Conservation (phyloP, 2,888 invertebrate genomes). For the Cosmopolites sordidus region DNA sequence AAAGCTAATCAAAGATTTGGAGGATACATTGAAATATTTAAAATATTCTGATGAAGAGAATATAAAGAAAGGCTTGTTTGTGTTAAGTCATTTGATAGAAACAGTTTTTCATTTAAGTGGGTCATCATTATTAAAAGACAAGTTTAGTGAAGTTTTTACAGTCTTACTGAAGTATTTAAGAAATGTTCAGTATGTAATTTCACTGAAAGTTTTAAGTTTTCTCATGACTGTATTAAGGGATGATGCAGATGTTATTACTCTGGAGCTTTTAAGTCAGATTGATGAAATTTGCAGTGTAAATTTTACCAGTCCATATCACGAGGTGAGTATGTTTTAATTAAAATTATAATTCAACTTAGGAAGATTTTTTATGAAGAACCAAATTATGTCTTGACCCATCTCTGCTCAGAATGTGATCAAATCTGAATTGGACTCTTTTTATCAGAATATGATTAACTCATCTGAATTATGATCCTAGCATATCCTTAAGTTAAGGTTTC, state of each 20-base stretch:
- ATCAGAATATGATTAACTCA: no score
- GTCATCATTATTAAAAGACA: conserved; percentile 49
- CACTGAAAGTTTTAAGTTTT: conserved; percentile 55
- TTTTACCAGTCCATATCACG: conserved; percentile 64
- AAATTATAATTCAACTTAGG: no score
- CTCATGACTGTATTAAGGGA: conserved; percentile 52
- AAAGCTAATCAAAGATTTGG: conserved; percentile 25
- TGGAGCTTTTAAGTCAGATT: conserved; percentile 50
- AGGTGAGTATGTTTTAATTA: conserved; percentile 54
- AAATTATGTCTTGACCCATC: no score
- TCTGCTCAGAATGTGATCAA: no score
- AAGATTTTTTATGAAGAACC: no score
- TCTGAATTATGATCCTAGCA: no score
- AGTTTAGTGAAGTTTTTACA: conserved; percentile 49
- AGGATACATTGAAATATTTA: conserved; percentile 21
- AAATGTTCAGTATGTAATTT: conserved; percentile 50
- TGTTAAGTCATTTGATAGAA: conserved; percentile 57
- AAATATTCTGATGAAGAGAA: not conserved
- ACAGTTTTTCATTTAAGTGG: conserved; percentile 55
- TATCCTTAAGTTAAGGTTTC: no score
- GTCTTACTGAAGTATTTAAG: conserved; percentile 49
- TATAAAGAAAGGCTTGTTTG: conserved; percentile 46
- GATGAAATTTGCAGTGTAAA: conserved; percentile 57
- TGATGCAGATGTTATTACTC: conserved; percentile 47
- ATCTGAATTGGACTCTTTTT: no score